Percentiles rank a stretch among this genome's conserved stretches.
phyloP scores from a whole-genome alignment of 2,113 vertebrate species.

The Otis tarda region DNA sequence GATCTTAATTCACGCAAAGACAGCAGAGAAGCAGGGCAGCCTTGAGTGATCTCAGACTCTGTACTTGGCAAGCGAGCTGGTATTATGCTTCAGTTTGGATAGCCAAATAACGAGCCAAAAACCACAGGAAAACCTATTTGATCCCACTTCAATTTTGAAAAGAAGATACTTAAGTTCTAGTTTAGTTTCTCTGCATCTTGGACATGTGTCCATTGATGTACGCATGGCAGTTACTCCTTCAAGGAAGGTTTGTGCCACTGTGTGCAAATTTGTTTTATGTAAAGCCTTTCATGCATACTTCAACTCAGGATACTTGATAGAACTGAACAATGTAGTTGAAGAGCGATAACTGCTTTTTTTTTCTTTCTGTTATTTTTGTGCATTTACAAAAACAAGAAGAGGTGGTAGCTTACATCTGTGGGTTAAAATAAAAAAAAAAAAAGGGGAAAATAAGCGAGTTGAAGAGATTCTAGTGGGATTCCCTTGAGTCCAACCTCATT shows the following conservation, averaged over 20 bases:
- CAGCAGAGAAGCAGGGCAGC: neutral
- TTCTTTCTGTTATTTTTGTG: neutral
- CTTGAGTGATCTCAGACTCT: neutral
- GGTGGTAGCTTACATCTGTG: neutral
- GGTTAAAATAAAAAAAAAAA: neutral
- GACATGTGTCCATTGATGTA: neutral
- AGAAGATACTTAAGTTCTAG: rapidly evolving
- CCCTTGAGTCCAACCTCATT: neutral
- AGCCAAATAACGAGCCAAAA: neutral
- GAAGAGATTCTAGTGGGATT: neutral
- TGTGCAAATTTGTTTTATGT: neutral
- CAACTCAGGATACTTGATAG: neutral
- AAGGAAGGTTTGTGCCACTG: neutral
- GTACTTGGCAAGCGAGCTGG: neutral
- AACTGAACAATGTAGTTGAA: neutral
- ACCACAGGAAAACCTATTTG: neutral
- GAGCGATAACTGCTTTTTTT: neutral
- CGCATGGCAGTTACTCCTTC: neutral
- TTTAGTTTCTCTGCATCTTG: neutral
- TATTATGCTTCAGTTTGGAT: neutral
- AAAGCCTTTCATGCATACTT: neutral
- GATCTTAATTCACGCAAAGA: neutral
- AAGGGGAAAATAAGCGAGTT: neutral
- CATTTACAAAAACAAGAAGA: neutral
- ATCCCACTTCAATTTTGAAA: neutral